Evolutionary conservation across 1,140 invertebrate species (phyloP), one percentile per base, ranked within the genome.

Genomic region (Gryllus bimaculatus): DNA sequence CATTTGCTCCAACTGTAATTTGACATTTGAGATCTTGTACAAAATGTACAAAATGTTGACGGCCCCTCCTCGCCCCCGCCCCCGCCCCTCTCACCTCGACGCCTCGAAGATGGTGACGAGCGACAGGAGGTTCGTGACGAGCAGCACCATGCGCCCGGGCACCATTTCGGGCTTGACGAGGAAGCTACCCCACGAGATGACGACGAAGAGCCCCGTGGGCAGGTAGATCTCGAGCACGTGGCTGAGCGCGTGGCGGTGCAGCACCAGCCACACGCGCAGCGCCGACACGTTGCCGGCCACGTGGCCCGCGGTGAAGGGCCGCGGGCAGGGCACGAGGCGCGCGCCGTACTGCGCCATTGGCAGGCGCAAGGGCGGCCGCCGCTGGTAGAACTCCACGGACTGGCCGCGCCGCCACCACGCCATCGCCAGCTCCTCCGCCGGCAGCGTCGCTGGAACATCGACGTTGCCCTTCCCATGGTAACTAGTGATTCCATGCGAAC

Each of bases 161-260:
- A 83, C 81, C 48, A 80, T 81, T n/a, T 84, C 83, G 2, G 81
- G 81, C 4, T 83, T 84, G 0, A 85, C 83, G 7, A 85, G 81
- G 76, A 85, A 84, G 7, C 83, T 83, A 15, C 85, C 79, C 84
- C 85, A 85, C 0, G 83, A 84, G 12, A 85, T 83, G n/a, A 84
- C 81, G 12, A 85, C 83, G 77, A 85, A 85, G 48, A 85, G 78
- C 15, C 80, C 82, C 13, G 82, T 83, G 7, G 85, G 85, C 12
- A 85, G 54, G 78, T 84, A 85, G 8, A 83, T 84, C 80, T 85
- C 84, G 21, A 83, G 81, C 48, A 83, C 48, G 76, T 83, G 82
- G 78, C 82, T 82, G 39, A 78, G 81, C 66, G 82, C 48, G 48
- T 81, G 81, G 13, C 83, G 18, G 4, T 81, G 76, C 6, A 83